Evolutionary conservation across 2,113 vertebrate species (phyloP), one percentile per base, ranked within the genome.

Genomic region (Neotragus pygmaeus): DNA sequence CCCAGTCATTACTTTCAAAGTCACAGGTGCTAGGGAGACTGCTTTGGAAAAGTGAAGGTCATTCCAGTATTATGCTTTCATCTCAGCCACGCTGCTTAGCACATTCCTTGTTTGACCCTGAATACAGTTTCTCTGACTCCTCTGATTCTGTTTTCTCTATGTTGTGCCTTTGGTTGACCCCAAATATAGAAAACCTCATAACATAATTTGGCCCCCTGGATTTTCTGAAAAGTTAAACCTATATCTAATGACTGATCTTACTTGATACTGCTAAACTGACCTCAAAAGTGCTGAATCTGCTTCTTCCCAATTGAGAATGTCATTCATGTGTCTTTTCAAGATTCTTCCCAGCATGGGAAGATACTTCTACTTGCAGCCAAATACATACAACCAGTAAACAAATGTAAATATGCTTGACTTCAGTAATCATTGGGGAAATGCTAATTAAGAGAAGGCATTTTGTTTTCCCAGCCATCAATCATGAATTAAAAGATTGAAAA

Each of bases 191-290:
- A 95, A 97, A 62, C 9, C 45, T 94, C 36, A 30, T 51, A 51
- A 60, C 9, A 57, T 57, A 93, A 78, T 53, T 51, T 90, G 88
- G 28, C 51, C 55, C 36, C 90, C 91, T 70, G 60, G 62, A 90
- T 86, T 89, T 93, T 93, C 39, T 91, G 55, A 93, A 73, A 92
- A 93, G 91, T 75, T 43, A 47, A 85, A 33, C 30, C 13, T 89
- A 28, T 90, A 64, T 45, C 73, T 89, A 27, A 94, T 47, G 70
- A 89, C 36, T 1, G 8, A 51, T 28, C 19, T 87, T 58, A 19
- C 13, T 60, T 1, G 25, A 16, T 45, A 39, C 7, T 30, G n/a
- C 25, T 60, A 57, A 57, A 73, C 77, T 87, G 62, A 51, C 57
- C 70, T 92, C 78, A 87, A 19, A 78, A 77, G 11, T 28, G 43